Conservation (phyloP, 2,797 vertebrate genomes). For the Xerus rutilus region DNA sequence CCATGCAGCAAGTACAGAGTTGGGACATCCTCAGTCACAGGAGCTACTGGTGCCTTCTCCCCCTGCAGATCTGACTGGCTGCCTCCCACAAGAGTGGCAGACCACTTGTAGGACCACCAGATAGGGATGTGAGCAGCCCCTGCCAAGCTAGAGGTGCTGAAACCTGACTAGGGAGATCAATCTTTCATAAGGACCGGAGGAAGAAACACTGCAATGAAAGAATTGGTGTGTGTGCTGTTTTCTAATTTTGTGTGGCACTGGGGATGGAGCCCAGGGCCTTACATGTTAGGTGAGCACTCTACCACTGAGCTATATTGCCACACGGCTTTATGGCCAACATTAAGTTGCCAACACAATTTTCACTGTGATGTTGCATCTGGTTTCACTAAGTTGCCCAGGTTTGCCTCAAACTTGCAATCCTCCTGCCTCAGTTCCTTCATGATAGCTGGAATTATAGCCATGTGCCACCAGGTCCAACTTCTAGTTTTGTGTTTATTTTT, state of each 20-base stretch:
- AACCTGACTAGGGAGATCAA: neutral
- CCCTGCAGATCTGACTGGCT: constrained; percentile 86
- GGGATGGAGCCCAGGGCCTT: too few relatives aligned
- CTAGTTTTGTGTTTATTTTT: neutral
- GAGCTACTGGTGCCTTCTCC: constrained; percentile 88
- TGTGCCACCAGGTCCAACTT: too few relatives aligned
- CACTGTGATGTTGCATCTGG: too few relatives aligned
- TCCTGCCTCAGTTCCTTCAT: too few relatives aligned
- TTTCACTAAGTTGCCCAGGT: neutral
- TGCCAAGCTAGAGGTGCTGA: neutral
- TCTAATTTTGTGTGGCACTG: neutral
- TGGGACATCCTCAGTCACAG: constrained; percentile 80
- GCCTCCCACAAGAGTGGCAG: constrained; percentile 89
- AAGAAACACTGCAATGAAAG: neutral
- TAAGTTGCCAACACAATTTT: too few relatives aligned
- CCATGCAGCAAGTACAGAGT: constrained; percentile 90
- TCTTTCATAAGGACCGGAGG: neutral
- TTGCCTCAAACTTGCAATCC: too few relatives aligned
- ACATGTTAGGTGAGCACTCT: too few relatives aligned
- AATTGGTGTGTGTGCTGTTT: neutral
- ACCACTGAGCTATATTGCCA: neutral
- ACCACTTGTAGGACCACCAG: constrained; percentile 48
- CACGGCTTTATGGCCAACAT: too few relatives aligned
- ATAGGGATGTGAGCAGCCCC: neutral
- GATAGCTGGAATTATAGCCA: too few relatives aligned